Evolutionary conservation across 2,888 invertebrate genomes (phyloP).

Genomic region (Thereva unica): DNA sequence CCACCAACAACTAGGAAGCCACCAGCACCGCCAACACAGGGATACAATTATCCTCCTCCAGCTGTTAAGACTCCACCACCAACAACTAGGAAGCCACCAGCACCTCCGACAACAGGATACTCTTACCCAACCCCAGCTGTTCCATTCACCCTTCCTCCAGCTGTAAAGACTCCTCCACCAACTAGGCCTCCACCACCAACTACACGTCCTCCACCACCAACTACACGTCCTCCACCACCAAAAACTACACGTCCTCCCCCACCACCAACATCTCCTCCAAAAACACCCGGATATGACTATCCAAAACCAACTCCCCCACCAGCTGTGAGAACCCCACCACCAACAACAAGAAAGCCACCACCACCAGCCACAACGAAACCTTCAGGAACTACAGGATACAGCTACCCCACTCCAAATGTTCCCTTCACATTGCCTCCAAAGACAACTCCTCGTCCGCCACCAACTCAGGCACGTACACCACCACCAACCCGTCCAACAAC

Average conservation of each 20-base stretch:
- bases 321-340: background rate
- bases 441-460: background rate
- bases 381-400: background rate
- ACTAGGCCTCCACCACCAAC: background rate
- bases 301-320: slow-evolving; percentile 1
- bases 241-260: background rate
- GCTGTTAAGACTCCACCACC: background rate
- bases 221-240: background rate
- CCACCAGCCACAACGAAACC: background rate
- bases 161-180: background rate
- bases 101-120: background rate
- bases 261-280: background rate
- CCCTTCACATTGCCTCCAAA: background rate
- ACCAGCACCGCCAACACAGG: background rate
- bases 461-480: background rate
- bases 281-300: background rate
- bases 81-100: background rate
- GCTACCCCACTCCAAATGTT: background rate
- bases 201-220: background rate
- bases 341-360: background rate
- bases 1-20: too few relatives aligned
- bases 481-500: too few relatives aligned
- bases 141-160: background rate
- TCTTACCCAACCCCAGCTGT: background rate
- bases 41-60: background rate